Percentiles rank a stretch among this genome's conserved stretches.
Evolutionary conservation across 1,140 invertebrate species (phyloP).

Genomic region (Drosophila serrata): DNA sequence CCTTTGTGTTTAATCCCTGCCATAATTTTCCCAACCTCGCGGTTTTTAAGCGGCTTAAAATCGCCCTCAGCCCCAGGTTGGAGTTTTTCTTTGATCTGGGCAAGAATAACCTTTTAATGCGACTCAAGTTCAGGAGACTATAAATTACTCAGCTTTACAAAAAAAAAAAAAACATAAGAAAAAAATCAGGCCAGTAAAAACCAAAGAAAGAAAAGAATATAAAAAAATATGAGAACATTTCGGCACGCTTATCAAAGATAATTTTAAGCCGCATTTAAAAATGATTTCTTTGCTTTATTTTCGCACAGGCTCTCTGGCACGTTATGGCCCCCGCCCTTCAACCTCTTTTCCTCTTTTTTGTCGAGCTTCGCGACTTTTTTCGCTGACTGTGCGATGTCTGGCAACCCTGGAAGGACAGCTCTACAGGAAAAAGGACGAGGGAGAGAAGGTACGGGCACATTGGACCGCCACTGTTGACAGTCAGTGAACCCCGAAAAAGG

Average conservation of each 20-base stretch:
- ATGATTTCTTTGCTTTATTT: conserved; percentile 72
- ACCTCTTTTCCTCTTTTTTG: conserved; percentile 35
- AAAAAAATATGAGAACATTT: conserved; percentile 56
- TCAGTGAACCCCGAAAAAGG: conserved; percentile 70
- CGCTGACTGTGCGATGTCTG: conserved; percentile 76
- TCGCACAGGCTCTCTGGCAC: conserved; percentile 10
- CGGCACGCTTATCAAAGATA: conserved; percentile 76
- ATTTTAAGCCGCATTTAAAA: conserved; percentile 80
- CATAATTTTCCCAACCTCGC: conserved; percentile 13
- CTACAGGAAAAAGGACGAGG: not conserved
- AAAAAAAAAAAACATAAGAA: conserved; percentile 20
- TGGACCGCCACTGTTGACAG: conserved; percentile 64
- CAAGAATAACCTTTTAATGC: conserved; percentile 42
- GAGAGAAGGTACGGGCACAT: not conserved
- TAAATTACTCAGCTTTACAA: conserved; percentile 60
- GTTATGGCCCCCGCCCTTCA: not conserved
- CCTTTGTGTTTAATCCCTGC: conserved; percentile 3
- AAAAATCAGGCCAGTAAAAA: not conserved
- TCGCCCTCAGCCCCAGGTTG: conserved; percentile 1
- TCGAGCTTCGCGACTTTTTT: conserved; percentile 51
- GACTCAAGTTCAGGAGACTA: conserved; percentile 43
- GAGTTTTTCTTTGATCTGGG: conserved; percentile 39
- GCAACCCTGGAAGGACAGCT: conserved; percentile 51
- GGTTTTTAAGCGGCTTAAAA: conserved; percentile 46
- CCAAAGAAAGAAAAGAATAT: not conserved